phyloP scores from a whole-genome alignment of 2,113 vertebrate species.

The Alaudala cheleensis region DNA sequence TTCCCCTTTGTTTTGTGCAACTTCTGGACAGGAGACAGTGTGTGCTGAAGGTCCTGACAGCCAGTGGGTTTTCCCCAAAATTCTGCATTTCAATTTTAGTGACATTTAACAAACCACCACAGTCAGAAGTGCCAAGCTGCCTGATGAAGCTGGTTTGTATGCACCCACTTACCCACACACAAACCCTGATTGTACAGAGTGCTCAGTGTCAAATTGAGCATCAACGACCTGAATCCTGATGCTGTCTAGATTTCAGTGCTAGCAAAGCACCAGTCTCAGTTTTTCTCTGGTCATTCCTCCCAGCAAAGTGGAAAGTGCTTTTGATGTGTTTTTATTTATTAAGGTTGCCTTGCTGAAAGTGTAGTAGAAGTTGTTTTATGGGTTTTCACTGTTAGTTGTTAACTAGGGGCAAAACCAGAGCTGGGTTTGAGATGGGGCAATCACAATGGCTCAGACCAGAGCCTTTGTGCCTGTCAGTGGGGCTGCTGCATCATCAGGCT shows the following conservation, averaged over 20 bases:
- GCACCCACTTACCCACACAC: not conserved
- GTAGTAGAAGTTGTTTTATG: not conserved
- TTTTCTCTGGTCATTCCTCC: not conserved
- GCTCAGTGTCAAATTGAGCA: not conserved
- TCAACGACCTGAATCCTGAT: not conserved
- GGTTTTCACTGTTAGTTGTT: not conserved
- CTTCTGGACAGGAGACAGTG: not conserved
- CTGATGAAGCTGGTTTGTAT: not conserved
- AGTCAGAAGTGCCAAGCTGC: not conserved
- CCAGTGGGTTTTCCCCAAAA: not conserved
- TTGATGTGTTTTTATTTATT: not conserved
- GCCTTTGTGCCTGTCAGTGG: not conserved
- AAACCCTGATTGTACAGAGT: not conserved
- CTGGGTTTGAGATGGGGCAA: not conserved
- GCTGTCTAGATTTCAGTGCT: not conserved
- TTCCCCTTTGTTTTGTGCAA: not conserved
- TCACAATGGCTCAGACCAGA: not conserved
- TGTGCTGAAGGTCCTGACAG: not conserved
- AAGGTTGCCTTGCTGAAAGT: not conserved
- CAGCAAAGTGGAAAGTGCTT: not conserved
- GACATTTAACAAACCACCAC: not conserved
- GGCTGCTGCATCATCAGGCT: not conserved
- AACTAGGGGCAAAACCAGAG: not conserved
- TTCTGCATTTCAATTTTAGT: not conserved
- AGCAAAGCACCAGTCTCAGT: not conserved